A percentile compares a stretch with the other conserved stretches of the same genome.
These are phyloP conservation scores for Sphenodon punctatus DNA, from an alignment of 2,797 vertebrate species.

Conservation along the genomic window DNA sequence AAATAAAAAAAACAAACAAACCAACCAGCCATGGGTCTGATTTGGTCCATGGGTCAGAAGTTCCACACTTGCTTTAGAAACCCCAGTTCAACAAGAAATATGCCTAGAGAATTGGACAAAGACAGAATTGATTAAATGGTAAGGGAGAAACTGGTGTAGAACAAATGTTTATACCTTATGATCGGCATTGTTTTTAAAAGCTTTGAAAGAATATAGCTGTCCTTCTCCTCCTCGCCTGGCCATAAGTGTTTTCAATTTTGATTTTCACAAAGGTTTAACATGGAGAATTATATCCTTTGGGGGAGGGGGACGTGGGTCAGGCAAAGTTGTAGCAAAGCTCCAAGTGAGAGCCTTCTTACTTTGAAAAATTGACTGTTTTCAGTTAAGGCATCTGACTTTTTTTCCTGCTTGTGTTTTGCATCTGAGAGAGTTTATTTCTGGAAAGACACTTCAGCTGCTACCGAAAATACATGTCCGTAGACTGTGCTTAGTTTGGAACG, in stretches of 20 bases:
- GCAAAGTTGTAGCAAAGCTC: neutral
- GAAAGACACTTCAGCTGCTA: neutral
- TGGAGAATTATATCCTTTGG: neutral
- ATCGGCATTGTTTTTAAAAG: neutral
- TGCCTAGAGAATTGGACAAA: neutral
- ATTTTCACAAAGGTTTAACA: neutral
- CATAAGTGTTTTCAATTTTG: neutral
- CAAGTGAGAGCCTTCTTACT: neutral
- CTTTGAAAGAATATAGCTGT: neutral
- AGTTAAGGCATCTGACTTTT: neutral
- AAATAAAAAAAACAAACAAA: no score
- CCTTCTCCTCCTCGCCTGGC: neutral
- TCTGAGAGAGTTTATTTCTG: neutral
- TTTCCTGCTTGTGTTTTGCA: neutral
- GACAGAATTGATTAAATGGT: neutral
- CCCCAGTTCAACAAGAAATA: neutral
- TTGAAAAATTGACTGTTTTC: neutral
- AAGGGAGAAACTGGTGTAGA: neutral
- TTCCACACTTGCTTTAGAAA: neutral
- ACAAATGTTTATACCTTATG: neutral
- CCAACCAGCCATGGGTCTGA: no score
- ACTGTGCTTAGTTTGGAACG: neutral
- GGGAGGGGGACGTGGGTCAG: rapidly evolving
- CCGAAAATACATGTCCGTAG: rapidly evolving
- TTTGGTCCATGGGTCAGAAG: no score